Evolutionary conservation across 2,113 vertebrate genomes (phyloP).

Genomic region (Raja brachyura): DNA sequence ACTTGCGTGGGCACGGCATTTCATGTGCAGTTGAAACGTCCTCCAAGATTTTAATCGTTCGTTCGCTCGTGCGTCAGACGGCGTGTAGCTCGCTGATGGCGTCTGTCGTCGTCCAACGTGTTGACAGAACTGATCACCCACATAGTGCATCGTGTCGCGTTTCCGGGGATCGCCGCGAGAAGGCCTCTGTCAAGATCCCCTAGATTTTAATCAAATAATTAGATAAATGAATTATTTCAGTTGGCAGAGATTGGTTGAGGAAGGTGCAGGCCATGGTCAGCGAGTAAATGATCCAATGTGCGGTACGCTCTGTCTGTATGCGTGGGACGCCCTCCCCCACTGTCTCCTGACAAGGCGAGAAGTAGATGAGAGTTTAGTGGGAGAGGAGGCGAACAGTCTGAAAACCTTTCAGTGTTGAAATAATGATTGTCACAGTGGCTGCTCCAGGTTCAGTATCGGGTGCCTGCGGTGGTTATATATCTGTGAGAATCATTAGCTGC

Average conservation of each 20-base stretch:
- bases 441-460: neutral
- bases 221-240: neutral
- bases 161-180: too few relatives aligned
- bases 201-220: neutral
- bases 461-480: neutral
- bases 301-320: neutral
- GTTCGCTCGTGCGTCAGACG: too few relatives aligned
- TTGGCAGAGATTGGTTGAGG: neutral
- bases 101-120: too few relatives aligned
- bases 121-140: too few relatives aligned
- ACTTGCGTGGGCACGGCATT: neutral
- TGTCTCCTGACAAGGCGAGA: conserved; percentile 9
- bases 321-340: neutral
- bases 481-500: neutral
- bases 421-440: neutral
- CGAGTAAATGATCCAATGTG: neutral
- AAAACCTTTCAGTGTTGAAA: neutral
- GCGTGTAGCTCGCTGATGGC: too few relatives aligned
- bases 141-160: too few relatives aligned
- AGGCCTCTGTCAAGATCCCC: too few relatives aligned
- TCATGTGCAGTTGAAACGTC: neutral
- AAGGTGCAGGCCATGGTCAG: neutral
- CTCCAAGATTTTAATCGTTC: neutral
- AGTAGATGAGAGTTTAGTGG: neutral
- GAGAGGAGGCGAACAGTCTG: neutral